These are phyloP conservation scores for Junonia oenone DNA, from an alignment of 2,888 invertebrate species.

Conservation along the genomic window DNA sequence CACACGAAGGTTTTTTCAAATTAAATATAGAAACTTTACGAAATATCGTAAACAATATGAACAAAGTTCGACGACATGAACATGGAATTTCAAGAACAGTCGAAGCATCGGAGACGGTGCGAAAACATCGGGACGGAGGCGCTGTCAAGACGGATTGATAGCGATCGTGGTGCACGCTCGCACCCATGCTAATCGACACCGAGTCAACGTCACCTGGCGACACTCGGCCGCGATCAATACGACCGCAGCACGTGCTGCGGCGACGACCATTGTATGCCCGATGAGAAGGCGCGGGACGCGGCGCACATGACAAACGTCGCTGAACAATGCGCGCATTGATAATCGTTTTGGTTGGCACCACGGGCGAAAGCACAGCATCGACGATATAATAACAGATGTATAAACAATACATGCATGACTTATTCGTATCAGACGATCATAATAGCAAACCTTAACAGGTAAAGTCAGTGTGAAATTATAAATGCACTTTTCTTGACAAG, in stretches of 20 bases:
- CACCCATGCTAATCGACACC: conserved; percentile 62
- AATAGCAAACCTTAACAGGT: background rate
- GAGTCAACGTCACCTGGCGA: conserved; percentile 61
- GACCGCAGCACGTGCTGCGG: conserved; percentile 70
- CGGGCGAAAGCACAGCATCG: conserved; percentile 31
- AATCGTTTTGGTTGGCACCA: conserved; percentile 58
- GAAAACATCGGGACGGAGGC: conserved; percentile 44
- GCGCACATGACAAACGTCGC: conserved; percentile 67
- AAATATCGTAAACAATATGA: background rate
- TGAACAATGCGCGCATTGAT: conserved; percentile 68
- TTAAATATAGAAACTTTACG: background rate
- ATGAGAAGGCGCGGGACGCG: conserved; percentile 58
- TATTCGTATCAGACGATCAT: background rate
- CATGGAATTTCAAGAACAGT: background rate
- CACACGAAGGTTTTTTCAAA: background rate
- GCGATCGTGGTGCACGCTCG: conserved; percentile 53
- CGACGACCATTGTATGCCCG: conserved; percentile 68
- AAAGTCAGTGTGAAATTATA: background rate
- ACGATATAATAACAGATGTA: conserved; percentile 2
- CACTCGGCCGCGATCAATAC: conserved; percentile 57
- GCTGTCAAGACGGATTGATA: conserved; percentile 62
- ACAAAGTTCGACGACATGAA: conserved; percentile 34
- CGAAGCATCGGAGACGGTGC: conserved; percentile 33
- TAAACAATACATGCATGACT: background rate
- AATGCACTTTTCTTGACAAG: background rate